Evolutionary conservation across 2,888 invertebrate species (phyloP), one percentile per base, ranked within the genome.

Genomic region (Zhengitettix transpicula): DNA sequence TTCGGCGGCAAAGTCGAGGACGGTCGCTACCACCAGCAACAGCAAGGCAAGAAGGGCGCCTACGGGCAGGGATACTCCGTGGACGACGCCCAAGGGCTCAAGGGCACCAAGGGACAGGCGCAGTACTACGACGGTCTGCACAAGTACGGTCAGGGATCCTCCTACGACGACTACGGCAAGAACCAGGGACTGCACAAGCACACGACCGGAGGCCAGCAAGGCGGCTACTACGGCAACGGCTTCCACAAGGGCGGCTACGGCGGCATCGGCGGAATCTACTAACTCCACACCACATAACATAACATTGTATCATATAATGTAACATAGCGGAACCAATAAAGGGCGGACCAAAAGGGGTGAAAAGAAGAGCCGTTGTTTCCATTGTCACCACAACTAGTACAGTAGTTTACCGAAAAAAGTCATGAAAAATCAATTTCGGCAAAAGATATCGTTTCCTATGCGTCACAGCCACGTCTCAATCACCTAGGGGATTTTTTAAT

Each of bases 1-100:
- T 63, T 40, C 60, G 56, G 59, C 40, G 60, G 60, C 15, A 41
- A 55, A 15, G 17, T 52, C 44, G 53, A 58, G 42, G 61, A 63
- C 44, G 63, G 60, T 10, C 17, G 52, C 40, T 61, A 17, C 56
- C 42, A 12, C 47, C 15, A 44, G 40, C 42, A 11, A 41, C 42
- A 52, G 44, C 28, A 52, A 14, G 42, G 47, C 16, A 2, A 9
- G 5, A 42, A 51, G 28, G 57, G 57, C 54, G 57, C 57, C 11
- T 58, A 55, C 55, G 55, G 54, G 16, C 28, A 44, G 28, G 59
- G 59, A 10, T 59, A 53, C 57, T 10, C 54, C 14, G 44, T 52
- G 17, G 55, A n/a, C 44, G 47, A 41, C 12, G 40, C 42, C 10
- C 28, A 42, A 7, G 55, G 44, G 8, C 58, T 41, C 15, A 42